Evolutionary conservation across 2,888 invertebrate genomes (phyloP), one percentile per base, ranked within the genome.

Genomic region (Pyralis farinalis): DNA sequence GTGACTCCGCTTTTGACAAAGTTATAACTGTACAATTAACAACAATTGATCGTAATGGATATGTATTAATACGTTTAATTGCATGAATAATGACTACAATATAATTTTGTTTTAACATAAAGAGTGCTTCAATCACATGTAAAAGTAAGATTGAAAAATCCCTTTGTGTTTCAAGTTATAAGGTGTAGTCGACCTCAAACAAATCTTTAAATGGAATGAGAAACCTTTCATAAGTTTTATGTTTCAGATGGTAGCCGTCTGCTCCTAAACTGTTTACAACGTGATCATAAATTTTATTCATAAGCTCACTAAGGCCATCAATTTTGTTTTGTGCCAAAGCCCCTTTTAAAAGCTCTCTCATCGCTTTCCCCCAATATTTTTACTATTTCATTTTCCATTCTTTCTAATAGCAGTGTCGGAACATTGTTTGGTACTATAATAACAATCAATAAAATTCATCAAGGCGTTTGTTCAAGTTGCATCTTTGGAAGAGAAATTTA

Each of bases 191-290:
- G 43, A 35, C 42, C 50, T 55, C 43, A 11, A 34, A 35, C 49
- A 45, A 44, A 44, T 40, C 12, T 47, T 47, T 44, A 43, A 47
- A 47, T 37, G 44, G 55, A 60, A 44, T 44, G 43, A 60, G 59
- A 67, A 62, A 59, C 61, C 51, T 65, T 70, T 78, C 70, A 83
- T 63, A 55, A 67, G 55, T 60, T 78, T 61, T 86, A 70, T 86
- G 86, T 86, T 86, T 78, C 86, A 86, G 86, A 82, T 82, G 44
- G 49, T 69, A 66, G 59, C 65, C 40, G 70, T 52, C 57, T 51
- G 47, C 40, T 42, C 40, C 57, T 43, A 42, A 44, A 55, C 50
- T 49, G 47, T 55, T 59, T 46, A 49, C 54, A 47, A 51, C 60
- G 55, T 56, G 53, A 49, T 51, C 51, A 49, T 58, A 53, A 51